Conservation (phyloP, 23 tunicate genomes). For the Halocynthia aurantium region DNA sequence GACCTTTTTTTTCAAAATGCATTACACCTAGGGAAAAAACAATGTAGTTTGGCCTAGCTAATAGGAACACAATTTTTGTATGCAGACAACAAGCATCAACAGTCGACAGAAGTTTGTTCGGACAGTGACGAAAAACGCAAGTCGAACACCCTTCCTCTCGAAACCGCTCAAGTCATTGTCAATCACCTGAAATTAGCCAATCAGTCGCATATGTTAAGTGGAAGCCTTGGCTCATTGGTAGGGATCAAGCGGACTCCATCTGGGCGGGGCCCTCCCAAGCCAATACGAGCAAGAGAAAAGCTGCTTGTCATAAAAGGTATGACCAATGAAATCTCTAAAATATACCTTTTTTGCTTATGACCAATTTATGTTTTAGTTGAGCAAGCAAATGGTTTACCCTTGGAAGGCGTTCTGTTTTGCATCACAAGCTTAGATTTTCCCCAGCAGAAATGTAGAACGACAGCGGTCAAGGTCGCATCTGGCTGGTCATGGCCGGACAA, state of each 20-base stretch:
- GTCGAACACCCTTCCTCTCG: conserved; percentile 12
- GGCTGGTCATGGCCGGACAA: conserved; percentile 4
- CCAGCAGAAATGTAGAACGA: conserved; percentile 19
- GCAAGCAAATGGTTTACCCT: conserved; percentile 7
- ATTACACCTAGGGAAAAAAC: too few species aligned
- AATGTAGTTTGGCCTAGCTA: too few species aligned
- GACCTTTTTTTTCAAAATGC: too few species aligned
- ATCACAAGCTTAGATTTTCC: conserved; percentile 7
- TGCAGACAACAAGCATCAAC: too few species aligned
- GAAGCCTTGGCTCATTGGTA: conserved; percentile 66
- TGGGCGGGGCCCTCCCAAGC: conserved; percentile 79
- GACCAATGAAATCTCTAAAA: neutral
- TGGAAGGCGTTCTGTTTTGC: conserved; percentile 6
- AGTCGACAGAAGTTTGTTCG: too few species aligned
- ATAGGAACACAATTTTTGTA: too few species aligned
- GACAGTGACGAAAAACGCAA: neutral
- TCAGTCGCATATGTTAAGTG: conserved; percentile 20
- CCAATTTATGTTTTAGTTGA: neutral
- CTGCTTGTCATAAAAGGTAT: conserved; percentile 43
- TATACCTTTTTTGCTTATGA: neutral
- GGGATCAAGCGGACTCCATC: conserved; percentile 53
- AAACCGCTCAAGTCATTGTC: conserved; percentile 5
- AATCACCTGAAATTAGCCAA: conserved; percentile 1
- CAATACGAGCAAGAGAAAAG: conserved; percentile 63
- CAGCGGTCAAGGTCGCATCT: conserved; percentile 1